Percentiles rank a stretch among this genome's conserved stretches.
These are phyloP conservation scores for Hestina assimilis DNA, from an alignment of 1,140 invertebrate genomes.

Conservation along the genomic window DNA sequence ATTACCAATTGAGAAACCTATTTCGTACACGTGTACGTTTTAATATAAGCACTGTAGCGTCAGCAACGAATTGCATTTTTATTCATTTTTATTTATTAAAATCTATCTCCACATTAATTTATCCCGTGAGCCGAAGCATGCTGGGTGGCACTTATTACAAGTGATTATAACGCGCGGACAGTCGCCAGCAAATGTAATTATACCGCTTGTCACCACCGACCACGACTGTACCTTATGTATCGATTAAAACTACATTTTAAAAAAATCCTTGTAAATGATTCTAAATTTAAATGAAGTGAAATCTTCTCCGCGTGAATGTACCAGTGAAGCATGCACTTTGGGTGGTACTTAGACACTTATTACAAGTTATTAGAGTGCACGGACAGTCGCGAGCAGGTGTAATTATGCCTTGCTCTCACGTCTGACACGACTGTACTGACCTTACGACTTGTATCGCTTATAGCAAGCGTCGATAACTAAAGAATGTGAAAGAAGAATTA, in stretches of 20 bases:
- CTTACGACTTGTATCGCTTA: neutral
- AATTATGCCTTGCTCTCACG: constrained; percentile 49
- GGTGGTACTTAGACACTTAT: constrained; percentile 64
- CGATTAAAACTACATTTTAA: neutral
- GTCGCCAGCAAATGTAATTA: constrained; percentile 37
- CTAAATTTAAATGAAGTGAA: constrained; percentile 5
- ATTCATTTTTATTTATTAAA: neutral
- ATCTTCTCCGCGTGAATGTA: constrained; percentile 26
- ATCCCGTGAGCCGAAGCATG: constrained; percentile 6
- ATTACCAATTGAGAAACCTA: neutral
- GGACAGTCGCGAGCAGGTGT: constrained; percentile 22
- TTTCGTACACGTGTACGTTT: neutral
- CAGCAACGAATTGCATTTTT: neutral
- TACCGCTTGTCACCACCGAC: constrained; percentile 33
- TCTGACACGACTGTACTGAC: constrained; percentile 13
- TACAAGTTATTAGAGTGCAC: constrained; percentile 58
- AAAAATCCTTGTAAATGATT: neutral
- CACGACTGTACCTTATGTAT: neutral
- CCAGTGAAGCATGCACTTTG: constrained; percentile 31
- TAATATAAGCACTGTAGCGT: neutral
- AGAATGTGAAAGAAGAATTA: no score
- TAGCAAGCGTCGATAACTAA: no score
- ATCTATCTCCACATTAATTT: neutral
- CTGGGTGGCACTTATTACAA: constrained; percentile 64
- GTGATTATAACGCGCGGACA: constrained; percentile 47